Conservation (phyloP, 2,797 vertebrate genomes). For the Tapera naevia region DNA sequence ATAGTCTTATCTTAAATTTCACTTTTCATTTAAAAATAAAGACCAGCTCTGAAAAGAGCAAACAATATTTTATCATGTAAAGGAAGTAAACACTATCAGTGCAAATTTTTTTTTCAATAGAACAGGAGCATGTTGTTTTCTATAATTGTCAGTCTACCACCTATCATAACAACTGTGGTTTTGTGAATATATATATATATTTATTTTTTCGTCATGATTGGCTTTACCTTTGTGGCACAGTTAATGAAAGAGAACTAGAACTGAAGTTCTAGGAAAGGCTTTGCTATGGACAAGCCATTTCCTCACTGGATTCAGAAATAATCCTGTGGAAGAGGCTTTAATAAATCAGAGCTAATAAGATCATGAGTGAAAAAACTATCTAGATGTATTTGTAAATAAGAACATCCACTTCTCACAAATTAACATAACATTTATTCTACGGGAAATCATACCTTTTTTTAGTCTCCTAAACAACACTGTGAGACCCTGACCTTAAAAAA, state of each 20-base stretch:
- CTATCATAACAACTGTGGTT: neutral
- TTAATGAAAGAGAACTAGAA: neutral
- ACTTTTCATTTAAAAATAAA: conserved; percentile 23
- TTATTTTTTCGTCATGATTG: neutral
- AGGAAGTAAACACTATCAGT: neutral
- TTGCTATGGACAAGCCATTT: neutral
- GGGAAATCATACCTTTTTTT: neutral
- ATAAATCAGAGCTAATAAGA: neutral
- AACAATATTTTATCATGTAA: neutral
- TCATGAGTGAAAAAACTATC: neutral
- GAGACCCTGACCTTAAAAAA: neutral
- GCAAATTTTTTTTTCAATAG: neutral
- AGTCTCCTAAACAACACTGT: neutral
- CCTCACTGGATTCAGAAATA: neutral
- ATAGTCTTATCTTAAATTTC: conserved; percentile 9
- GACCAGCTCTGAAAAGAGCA: neutral
- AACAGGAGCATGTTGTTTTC: neutral
- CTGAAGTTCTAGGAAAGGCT: neutral
- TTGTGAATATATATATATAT: too few relatives aligned
- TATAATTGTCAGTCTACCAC: neutral
- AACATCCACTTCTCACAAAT: neutral
- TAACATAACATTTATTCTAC: neutral
- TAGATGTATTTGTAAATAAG: neutral
- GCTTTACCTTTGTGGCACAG: neutral
- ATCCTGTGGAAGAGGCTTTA: neutral